A percentile compares a stretch with the other conserved stretches of the same genome.
These are phyloP conservation scores for Campoletis raptor DNA, from an alignment of 2,888 invertebrate species.

Conservation along the genomic window DNA sequence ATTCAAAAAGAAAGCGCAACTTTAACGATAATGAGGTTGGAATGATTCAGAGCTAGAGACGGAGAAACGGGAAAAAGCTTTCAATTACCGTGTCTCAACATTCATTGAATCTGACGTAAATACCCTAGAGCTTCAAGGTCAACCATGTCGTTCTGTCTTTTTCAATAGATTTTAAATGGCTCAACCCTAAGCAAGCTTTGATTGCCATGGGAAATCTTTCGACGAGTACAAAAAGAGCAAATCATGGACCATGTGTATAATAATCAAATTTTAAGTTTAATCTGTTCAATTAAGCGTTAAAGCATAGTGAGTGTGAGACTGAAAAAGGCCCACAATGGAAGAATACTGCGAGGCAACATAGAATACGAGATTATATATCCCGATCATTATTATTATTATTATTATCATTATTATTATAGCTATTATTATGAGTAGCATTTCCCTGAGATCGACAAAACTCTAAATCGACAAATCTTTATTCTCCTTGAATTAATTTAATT, in stretches of 20 bases:
- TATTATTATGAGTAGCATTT: background rate
- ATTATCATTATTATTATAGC: too few relatives aligned
- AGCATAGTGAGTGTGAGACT: too few relatives aligned
- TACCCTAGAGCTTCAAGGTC: background rate
- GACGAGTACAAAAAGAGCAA: background rate
- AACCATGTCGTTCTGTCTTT: background rate
- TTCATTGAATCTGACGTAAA: background rate
- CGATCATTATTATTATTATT: background rate
- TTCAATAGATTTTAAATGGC: background rate
- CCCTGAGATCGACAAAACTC: background rate
- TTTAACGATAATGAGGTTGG: constrained; percentile 57
- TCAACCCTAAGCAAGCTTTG: background rate
- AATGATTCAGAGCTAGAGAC: constrained; percentile 37
- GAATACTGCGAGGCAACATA: too few relatives aligned
- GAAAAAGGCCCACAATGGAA: too few relatives aligned
- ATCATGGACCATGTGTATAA: background rate
- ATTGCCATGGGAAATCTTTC: background rate
- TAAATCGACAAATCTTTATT: background rate
- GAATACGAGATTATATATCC: too few relatives aligned
- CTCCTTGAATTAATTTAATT: background rate
- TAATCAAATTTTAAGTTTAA: background rate
- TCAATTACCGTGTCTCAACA: background rate
- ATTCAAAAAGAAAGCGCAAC: constrained; percentile 35
- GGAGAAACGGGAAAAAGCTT: background rate
- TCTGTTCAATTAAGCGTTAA: background rate